phyloP scores from a whole-genome alignment of 37 sponge, comb jelly and placozoan genomes.

The Eunapius fragilis region DNA sequence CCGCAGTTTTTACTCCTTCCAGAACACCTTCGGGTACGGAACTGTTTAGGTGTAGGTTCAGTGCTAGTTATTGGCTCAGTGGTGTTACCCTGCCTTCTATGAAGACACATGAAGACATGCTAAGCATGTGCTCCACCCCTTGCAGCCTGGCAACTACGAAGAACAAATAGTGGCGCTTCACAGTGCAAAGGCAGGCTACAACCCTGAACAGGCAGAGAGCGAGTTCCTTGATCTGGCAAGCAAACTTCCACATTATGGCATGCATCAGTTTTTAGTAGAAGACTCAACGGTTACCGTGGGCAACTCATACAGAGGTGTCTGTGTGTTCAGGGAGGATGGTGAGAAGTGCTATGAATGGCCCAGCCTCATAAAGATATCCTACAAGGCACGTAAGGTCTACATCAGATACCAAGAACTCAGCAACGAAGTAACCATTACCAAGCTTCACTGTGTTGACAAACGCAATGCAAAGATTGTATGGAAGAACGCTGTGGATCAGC shows the following conservation, averaged over 20 bases:
- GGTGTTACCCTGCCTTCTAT: too few relatives aligned
- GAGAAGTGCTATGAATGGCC: constrained; percentile 42
- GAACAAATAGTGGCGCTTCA: constrained; percentile 36
- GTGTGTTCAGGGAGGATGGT: constrained; percentile 27
- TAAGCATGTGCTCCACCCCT: background rate
- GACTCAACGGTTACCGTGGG: constrained; percentile 18
- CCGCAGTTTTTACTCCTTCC: constrained; percentile 45
- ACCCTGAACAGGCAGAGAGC: constrained; percentile 57
- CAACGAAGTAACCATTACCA: background rate
- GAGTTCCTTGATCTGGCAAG: constrained; percentile 69
- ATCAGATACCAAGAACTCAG: constrained; percentile 32
- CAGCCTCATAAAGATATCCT: constrained; percentile 72
- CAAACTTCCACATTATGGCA: constrained; percentile 71
- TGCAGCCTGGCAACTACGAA: constrained; percentile 64
- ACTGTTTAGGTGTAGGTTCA: background rate
- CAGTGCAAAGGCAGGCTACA: constrained; percentile 59
- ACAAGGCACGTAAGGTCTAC: constrained; percentile 64
- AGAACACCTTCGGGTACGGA: constrained; percentile 7
- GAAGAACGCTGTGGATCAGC: constrained; percentile 87
- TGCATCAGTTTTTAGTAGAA: constrained; percentile 55
- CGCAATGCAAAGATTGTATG: constrained; percentile 74
- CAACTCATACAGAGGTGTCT: constrained; percentile 29
- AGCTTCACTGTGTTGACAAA: constrained; percentile 43
- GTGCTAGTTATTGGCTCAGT: background rate
- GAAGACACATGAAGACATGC: background rate